These are phyloP conservation scores for Podilymbus podiceps DNA, from an alignment of 2,113 vertebrate species.

Conservation along the genomic window DNA sequence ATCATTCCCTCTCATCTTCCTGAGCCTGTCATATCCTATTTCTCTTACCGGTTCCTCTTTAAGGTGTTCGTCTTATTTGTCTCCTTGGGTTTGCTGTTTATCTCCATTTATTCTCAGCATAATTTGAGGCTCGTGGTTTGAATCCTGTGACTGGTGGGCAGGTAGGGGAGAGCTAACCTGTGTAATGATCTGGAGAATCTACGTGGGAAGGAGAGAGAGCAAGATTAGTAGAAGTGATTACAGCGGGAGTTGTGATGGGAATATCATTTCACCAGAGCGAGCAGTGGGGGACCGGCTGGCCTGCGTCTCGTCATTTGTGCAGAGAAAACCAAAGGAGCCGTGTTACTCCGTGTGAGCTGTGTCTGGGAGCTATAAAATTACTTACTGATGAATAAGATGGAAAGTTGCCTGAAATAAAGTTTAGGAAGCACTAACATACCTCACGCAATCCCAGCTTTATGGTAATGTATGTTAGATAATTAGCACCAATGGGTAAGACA, in stretches of 20 bases:
- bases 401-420: conserved; percentile 64
- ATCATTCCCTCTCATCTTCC: conserved; percentile 58
- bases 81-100: conserved; percentile 66
- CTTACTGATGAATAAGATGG: conserved; percentile 38
- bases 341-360: neutral
- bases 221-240: conserved; percentile 48
- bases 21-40: conserved; percentile 64
- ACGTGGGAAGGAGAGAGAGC: neutral
- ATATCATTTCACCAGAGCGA: conserved; percentile 26
- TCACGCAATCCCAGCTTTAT: conserved; percentile 20
- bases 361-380: conserved; percentile 45
- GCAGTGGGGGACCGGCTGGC: conserved; percentile 27
- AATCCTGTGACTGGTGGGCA: conserved; percentile 44
- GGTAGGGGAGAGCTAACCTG: conserved; percentile 30
- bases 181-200: conserved; percentile 49
- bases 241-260: conserved; percentile 43
- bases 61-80: conserved; percentile 57
- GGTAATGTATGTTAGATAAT: conserved; percentile 50
- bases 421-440: conserved; percentile 30
- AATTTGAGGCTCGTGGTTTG: conserved; percentile 45
- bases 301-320: neutral
- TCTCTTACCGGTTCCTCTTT: conserved; percentile 44
- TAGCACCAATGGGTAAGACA: conserved; percentile 34
- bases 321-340: conserved; percentile 35
- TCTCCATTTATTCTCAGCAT: conserved; percentile 61